phyloP scores from a whole-genome alignment of 2,113 vertebrate genomes.

The Psettodes erumei region DNA sequence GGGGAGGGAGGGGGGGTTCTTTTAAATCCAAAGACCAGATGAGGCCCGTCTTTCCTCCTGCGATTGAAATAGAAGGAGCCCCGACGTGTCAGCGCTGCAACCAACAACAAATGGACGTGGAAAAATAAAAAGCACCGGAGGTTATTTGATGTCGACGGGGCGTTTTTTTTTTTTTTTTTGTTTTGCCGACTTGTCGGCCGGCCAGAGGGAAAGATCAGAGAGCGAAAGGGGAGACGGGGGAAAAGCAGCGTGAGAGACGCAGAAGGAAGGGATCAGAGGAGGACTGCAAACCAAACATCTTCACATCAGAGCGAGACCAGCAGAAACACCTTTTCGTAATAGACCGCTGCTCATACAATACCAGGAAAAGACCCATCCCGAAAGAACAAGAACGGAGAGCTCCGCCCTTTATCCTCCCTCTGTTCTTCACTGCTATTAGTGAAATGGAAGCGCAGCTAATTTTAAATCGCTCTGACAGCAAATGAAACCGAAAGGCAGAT shows the following conservation, averaged over 20 bases:
- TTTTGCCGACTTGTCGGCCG: conserved; percentile 33
- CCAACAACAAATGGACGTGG: conserved; percentile 41
- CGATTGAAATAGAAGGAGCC: conserved; percentile 44
- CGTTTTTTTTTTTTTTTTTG: conserved; percentile 53
- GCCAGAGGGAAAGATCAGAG: conserved; percentile 52
- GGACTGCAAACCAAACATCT: conserved; percentile 50
- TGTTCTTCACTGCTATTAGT: conserved; percentile 1
- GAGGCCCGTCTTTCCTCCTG: conserved; percentile 25
- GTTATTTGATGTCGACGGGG: conserved; percentile 42
- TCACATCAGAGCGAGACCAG: conserved; percentile 38
- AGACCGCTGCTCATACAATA: conserved; percentile 25
- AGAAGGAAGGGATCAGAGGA: conserved; percentile 16
- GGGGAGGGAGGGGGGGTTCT: neutral
- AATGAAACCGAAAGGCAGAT: neutral
- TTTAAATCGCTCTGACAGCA: neutral
- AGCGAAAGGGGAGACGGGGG: neutral
- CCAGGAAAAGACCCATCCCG: conserved; percentile 36
- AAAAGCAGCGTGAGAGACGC: neutral
- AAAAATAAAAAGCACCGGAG: conserved; percentile 14
- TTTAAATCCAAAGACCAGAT: conserved; percentile 52
- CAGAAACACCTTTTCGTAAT: conserved; percentile 44
- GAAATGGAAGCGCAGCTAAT: neutral
- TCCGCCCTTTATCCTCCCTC: conserved; percentile 31
- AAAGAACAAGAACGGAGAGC: too few relatives aligned
- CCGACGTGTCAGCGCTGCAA: conserved; percentile 15